phyloP scores from a whole-genome alignment of 2,113 vertebrate species.

The Bagarius yarrelli region DNA sequence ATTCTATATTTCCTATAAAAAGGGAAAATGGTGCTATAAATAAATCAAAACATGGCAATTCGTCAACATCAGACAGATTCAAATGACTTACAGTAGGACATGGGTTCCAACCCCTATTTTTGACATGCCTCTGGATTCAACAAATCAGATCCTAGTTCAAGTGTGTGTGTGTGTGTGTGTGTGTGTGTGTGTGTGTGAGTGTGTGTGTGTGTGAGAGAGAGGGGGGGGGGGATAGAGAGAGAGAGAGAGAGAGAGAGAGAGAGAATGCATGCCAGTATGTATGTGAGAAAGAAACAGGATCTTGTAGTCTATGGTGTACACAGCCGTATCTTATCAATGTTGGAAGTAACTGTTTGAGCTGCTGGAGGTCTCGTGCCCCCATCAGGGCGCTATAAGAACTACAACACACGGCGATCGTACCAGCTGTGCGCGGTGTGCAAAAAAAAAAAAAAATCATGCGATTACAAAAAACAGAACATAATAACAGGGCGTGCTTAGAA shows the following conservation, averaged over 20 bases:
- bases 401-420: neutral
- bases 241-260: no score
- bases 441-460: neutral
- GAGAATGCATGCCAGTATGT: no score
- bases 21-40: neutral
- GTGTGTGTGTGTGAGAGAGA: neutral
- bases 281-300: neutral
- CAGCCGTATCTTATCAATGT: no score
- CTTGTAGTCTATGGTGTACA: neutral
- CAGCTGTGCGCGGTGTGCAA: slow-evolving; percentile 11
- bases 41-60: neutral
- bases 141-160: neutral
- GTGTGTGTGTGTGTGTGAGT: slow-evolving; percentile 6
- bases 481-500: neutral
- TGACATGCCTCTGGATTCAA: neutral
- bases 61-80: neutral
- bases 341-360: neutral
- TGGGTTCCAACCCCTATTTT: neutral
- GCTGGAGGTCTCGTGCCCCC: slow-evolving; percentile 50
- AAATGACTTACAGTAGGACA: neutral
- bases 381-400: slow-evolving; percentile 39
- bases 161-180: neutral
- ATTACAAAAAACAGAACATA: neutral
- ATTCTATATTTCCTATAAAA: neutral
- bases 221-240: no score